A percentile compares a stretch with the other conserved stretches of the same genome.
Conservation (phyloP, 1,140 invertebrate genomes). For the Colletes gigas region DNA sequence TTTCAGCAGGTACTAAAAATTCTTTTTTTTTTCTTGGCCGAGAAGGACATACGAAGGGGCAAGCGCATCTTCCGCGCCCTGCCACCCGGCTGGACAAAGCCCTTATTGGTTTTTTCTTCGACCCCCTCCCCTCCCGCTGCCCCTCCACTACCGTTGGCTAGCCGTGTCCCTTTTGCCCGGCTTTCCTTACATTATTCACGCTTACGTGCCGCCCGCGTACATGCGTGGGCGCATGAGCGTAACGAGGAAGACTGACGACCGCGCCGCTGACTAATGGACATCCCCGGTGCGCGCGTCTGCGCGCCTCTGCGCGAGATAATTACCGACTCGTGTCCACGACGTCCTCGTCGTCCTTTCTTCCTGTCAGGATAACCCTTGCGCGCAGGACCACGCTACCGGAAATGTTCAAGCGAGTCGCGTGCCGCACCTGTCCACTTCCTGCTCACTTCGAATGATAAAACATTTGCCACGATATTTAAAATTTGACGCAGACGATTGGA, state of each 20-base stretch:
- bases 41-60: neutral
- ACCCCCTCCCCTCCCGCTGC: neutral
- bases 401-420: neutral
- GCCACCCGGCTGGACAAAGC: slow-evolving; percentile 57
- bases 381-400: neutral
- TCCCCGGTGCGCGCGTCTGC: neutral
- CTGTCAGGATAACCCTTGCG: neutral
- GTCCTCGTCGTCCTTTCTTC: slow-evolving; percentile 38
- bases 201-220: slow-evolving; percentile 31
- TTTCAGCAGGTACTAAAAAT: slow-evolving; percentile 48
- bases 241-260: slow-evolving; percentile 55
- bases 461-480: too few species aligned
- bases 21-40: slow-evolving; percentile 15
- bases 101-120: slow-evolving; percentile 61
- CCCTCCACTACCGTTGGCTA: neutral
- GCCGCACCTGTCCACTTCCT: neutral
- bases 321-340: neutral
- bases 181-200: slow-evolving; percentile 65
- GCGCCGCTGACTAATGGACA: slow-evolving; percentile 36
- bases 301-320: neutral
- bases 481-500: too few species aligned
- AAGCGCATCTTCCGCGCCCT: slow-evolving; percentile 13
- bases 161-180: slow-evolving; percentile 35
- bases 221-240: slow-evolving; percentile 44
- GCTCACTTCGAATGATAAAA: neutral